Percentiles rank a stretch among this genome's conserved stretches.
phyloP scores from a whole-genome alignment of 2,113 vertebrate species.

The Menura novaehollandiae region DNA sequence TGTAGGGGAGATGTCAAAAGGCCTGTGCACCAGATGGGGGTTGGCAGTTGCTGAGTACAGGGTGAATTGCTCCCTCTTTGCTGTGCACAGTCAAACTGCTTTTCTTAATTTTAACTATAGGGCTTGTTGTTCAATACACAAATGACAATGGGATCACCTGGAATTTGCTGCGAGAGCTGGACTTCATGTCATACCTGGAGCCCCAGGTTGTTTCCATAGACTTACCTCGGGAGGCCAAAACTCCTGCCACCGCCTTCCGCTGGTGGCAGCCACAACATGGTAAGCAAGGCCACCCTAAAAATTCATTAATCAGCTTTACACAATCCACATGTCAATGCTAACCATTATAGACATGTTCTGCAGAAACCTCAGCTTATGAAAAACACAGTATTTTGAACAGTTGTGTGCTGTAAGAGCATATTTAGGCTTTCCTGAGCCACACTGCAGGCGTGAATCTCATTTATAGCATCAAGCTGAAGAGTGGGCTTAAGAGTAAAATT shows the following conservation, averaged over 20 bases:
- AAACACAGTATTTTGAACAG: background rate
- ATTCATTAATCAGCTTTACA: background rate
- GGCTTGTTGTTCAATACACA: conserved; percentile 93
- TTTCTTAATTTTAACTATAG: conserved; percentile 65
- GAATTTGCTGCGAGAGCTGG: conserved; percentile 89
- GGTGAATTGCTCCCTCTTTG: background rate
- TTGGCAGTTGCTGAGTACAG: background rate
- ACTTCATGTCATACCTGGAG: conserved; percentile 92
- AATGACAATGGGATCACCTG: conserved; percentile 92
- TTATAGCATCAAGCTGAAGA: background rate
- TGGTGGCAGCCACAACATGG: conserved; percentile 99
- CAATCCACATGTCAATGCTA: background rate
- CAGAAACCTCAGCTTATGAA: background rate
- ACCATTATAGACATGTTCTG: background rate
- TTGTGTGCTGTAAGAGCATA: background rate
- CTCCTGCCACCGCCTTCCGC: conserved; percentile 86
- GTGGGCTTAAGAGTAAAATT: background rate
- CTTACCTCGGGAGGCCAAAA: conserved; percentile 88
- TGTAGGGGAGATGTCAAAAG: background rate
- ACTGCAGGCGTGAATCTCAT: background rate
- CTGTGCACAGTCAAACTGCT: background rate
- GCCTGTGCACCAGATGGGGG: fast-evolving
- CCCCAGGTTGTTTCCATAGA: conserved; percentile 95
- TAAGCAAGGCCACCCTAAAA: background rate
- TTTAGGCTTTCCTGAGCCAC: background rate